Percentiles rank a stretch among this genome's conserved stretches.
Conservation (phyloP, 2,113 vertebrate species). For the Neofelis nebulosa region DNA sequence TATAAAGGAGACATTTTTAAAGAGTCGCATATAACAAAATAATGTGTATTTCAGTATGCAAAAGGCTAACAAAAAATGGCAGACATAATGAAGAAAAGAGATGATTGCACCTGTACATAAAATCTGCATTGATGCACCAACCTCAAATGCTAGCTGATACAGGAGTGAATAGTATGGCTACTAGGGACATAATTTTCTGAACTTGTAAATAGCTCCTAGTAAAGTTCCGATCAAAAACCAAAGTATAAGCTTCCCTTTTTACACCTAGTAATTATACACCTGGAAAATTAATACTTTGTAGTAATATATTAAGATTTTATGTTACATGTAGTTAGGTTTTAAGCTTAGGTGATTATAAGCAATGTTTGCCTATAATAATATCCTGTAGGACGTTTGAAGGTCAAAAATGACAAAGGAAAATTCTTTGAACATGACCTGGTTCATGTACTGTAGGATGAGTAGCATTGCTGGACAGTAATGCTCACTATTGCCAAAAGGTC, state of each 20-base stretch:
- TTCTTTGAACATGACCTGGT: neutral
- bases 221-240: slow-evolving; percentile 8
- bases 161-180: neutral
- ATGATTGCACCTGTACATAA: neutral
- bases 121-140: neutral
- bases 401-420: neutral
- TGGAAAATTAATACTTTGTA: neutral
- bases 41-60: neutral
- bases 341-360: neutral
- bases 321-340: neutral
- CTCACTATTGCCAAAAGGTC: neutral
- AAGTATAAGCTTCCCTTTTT: neutral
- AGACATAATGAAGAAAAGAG: neutral
- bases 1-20: neutral
- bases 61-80: neutral
- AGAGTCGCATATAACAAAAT: neutral
- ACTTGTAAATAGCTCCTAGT: neutral
- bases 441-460: neutral
- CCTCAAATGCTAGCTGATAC: neutral
- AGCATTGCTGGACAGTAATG: neutral
- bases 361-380: neutral
- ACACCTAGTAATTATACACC: neutral
- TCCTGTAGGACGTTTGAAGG: neutral
- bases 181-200: neutral
- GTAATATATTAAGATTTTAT: neutral